These are phyloP conservation scores for Cuniculus paca DNA, from an alignment of 2,797 vertebrate species.

Conservation along the genomic window DNA sequence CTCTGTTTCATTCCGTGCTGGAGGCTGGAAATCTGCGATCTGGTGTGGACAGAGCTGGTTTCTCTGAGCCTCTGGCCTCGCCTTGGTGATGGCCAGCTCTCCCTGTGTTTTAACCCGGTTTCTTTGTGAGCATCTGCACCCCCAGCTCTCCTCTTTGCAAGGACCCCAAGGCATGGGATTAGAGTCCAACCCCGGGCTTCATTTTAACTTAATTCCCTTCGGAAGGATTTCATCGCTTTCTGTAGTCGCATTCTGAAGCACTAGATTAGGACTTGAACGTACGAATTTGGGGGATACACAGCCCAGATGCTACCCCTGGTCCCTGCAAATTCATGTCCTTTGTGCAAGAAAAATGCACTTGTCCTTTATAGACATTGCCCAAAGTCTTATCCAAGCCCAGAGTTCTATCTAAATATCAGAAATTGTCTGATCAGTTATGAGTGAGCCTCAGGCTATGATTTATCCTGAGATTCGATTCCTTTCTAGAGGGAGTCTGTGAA, in stretches of 20 bases:
- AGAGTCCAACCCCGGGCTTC: neutral
- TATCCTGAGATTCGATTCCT: neutral
- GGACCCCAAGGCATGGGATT: neutral
- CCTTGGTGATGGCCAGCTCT: accelerated
- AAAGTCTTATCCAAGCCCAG: neutral
- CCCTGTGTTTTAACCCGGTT: accelerated
- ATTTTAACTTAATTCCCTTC: neutral
- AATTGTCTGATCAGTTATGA: neutral
- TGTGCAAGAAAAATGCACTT: neutral
- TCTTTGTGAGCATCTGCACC: no score
- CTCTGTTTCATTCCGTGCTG: neutral
- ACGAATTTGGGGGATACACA: accelerated
- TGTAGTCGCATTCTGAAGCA: neutral
- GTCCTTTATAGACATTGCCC: no score
- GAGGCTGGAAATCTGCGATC: neutral
- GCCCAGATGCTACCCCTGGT: no score
- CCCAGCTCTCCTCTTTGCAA: neutral
- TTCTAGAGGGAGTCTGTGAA: neutral
- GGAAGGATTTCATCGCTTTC: neutral
- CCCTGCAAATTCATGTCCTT: neutral
- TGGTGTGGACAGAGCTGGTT: no score
- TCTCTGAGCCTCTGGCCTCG: accelerated
- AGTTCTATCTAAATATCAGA: neutral
- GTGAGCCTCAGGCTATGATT: neutral
- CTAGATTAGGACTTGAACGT: neutral